A percentile compares a stretch with the other conserved stretches of the same genome.
phyloP scores from a whole-genome alignment of 2,113 vertebrate species.

The Antechinus stuartii region DNA sequence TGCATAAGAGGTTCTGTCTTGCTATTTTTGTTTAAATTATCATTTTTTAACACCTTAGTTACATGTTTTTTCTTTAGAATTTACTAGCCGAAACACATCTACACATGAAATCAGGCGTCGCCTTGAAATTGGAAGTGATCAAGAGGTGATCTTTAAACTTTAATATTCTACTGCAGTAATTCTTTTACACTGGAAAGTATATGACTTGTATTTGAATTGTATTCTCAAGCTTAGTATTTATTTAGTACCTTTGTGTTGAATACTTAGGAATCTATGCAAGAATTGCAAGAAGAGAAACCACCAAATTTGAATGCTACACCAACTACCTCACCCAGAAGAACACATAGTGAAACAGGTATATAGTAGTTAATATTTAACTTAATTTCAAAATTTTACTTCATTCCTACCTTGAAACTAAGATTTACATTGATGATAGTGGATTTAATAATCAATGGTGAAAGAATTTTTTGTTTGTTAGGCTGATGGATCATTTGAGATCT shows the following conservation, averaged over 20 bases:
- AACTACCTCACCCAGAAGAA: conserved; percentile 82
- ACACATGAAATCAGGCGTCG: conserved; percentile 77
- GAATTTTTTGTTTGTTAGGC: conserved; percentile 20
- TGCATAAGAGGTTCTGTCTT: conserved; percentile 34
- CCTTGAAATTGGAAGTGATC: conserved; percentile 80
- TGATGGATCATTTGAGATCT: conserved; percentile 33
- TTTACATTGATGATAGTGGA: background rate
- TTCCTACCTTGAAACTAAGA: conserved; percentile 30
- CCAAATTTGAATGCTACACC: conserved; percentile 70
- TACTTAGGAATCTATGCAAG: conserved; percentile 80
- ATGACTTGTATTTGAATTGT: conserved; percentile 8
- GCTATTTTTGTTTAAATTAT: background rate
- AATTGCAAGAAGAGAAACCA: conserved; percentile 82
- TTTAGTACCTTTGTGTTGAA: conserved; percentile 60
- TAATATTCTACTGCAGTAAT: conserved; percentile 24
- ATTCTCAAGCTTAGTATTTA: conserved; percentile 47
- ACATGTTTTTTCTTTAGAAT: conserved; percentile 60
- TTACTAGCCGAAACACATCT: conserved; percentile 70
- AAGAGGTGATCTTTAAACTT: conserved; percentile 82
- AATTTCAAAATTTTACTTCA: conserved; percentile 16
- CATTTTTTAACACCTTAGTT: conserved; percentile 41
- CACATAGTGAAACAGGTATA: conserved; percentile 86
- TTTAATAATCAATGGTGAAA: conserved; percentile 23
- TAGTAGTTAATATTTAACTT: conserved; percentile 35
- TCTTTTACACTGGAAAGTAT: conserved; percentile 47